phyloP scores from a whole-genome alignment of 1,140 invertebrate species.

The Brachionus manjavacas region DNA sequence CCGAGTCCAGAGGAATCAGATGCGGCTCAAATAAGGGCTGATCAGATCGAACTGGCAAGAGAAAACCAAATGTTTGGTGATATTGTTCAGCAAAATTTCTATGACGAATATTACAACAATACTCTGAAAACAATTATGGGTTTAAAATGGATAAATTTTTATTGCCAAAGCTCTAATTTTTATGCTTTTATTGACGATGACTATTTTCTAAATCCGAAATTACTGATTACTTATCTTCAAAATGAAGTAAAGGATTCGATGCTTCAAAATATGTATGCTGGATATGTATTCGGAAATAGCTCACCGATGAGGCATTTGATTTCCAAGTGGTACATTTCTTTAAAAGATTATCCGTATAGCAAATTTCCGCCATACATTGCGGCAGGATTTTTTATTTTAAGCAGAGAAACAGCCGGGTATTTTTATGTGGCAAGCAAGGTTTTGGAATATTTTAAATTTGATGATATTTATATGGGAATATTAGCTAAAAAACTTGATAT shows the following conservation, averaged over 20 bases:
- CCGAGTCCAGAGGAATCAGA: background rate
- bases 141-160: slow-evolving; percentile 12
- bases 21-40: background rate
- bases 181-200: slow-evolving; percentile 41
- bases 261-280: background rate
- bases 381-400: slow-evolving; percentile 30
- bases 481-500: slow-evolving; percentile 20
- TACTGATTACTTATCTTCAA: slow-evolving; percentile 7
- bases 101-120: slow-evolving; percentile 34
- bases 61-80: slow-evolving; percentile 3
- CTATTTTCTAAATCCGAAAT: slow-evolving; percentile 18
- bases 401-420: background rate
- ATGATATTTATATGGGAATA: slow-evolving; percentile 42
- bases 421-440: slow-evolving; percentile 27
- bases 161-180: slow-evolving; percentile 23
- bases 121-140: slow-evolving; percentile 30
- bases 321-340: slow-evolving; percentile 32
- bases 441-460: slow-evolving; percentile 30
- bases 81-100: slow-evolving; percentile 31
- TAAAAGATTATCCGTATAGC: slow-evolving; percentile 38
- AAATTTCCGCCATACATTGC: slow-evolving; percentile 39
- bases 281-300: slow-evolving; percentile 14
- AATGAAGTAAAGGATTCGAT: background rate
- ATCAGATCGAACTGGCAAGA: background rate
- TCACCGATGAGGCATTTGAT: slow-evolving; percentile 6